Base-by-base conservation (phyloP, 2,797 vertebrate genomes). In the Eospalax fontanierii region DNA sequence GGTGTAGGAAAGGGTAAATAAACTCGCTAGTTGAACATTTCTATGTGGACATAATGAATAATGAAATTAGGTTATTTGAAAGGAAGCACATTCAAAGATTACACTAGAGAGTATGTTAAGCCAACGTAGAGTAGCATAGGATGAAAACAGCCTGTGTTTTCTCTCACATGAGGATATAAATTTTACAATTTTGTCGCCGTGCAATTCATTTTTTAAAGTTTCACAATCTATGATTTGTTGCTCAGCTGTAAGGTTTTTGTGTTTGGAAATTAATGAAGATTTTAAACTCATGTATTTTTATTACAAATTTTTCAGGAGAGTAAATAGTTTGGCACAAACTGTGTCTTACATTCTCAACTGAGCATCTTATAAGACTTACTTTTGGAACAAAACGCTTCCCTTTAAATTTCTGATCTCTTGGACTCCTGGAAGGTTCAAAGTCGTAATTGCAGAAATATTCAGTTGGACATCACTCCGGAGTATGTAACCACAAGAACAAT, bases 281-380 rank as follows among this genome's bases (percentile, higher is more conserved):
- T 54, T 54, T 9, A 54, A 54, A 54, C 50, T 54, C 14, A 54
- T 14, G 1, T 65, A 68, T 65, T 87, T 97, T 95, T 95, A 95
- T 94, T 10, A 89, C 61, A 91, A 66, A 91, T 95, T 83, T 96
- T 93, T 96, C 70, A 82, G 86, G 76, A 95, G 94, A 96, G 28
- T 76, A 97, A 85, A 74, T 3, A 79, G 8, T 3, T 46, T 19
- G 87, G 68, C 3, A 81, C 82, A 97, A 18, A 2, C 89, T 93
- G 38, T 93, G 38, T 97, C 66, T 96, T 86, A 61, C 15, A 21
- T 84, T 93, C 92, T 96, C 33, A 85, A 97, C 90, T 97, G 89
- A 96, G 96, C 21, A 97, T 83, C 84, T 97, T 97, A 96, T 21
- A 90, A 97, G 97, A 97, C 87, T 83, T 93, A 97, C 86, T 89